A percentile compares a stretch with the other conserved stretches of the same genome.
Evolutionary conservation across 1,140 invertebrate genomes (phyloP).

Genomic region (Schmidtea mediterranea): DNA sequence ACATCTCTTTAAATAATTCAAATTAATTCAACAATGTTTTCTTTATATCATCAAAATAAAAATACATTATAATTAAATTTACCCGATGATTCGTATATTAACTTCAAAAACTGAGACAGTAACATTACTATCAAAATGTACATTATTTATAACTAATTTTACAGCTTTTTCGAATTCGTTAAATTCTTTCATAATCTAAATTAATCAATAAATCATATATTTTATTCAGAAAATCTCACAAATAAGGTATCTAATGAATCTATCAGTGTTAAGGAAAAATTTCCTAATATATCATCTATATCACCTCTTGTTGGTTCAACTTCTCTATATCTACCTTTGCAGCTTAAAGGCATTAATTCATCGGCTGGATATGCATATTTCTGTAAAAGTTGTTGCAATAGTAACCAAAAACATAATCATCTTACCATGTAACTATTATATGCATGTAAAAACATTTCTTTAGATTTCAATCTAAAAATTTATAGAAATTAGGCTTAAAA

Average conservation of each 20-base stretch:
- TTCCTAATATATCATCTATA: conserved; percentile 76
- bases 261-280: conserved; percentile 79
- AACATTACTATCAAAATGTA: conserved; percentile 69
- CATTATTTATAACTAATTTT: conserved; percentile 43
- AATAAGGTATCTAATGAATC: conserved; percentile 76
- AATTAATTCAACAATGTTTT: no score
- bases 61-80: conserved; percentile 68
- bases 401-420: no score
- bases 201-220: conserved; percentile 6
- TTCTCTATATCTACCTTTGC: conserved; percentile 54
- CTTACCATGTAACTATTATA: conserved; percentile 68
- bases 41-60: conserved; percentile 37
- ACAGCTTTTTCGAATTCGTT: conserved; percentile 74
- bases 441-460: conserved; percentile 90
- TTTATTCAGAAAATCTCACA: conserved; percentile 26
- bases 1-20: no score
- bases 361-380: conserved; percentile 75
- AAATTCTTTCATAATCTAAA: conserved; percentile 52
- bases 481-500: no score
- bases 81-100: conserved; percentile 82
- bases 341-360: conserved; percentile 85
- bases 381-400: conserved; percentile 9
- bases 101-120: conserved; percentile 93
- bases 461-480: conserved; percentile 39
- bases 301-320: conserved; percentile 58